A percentile compares a stretch with the other conserved stretches of the same genome.
These are phyloP conservation scores for Sphaeridia pumilis DNA, from an alignment of 2,888 invertebrate genomes.

Conservation along the genomic window DNA sequence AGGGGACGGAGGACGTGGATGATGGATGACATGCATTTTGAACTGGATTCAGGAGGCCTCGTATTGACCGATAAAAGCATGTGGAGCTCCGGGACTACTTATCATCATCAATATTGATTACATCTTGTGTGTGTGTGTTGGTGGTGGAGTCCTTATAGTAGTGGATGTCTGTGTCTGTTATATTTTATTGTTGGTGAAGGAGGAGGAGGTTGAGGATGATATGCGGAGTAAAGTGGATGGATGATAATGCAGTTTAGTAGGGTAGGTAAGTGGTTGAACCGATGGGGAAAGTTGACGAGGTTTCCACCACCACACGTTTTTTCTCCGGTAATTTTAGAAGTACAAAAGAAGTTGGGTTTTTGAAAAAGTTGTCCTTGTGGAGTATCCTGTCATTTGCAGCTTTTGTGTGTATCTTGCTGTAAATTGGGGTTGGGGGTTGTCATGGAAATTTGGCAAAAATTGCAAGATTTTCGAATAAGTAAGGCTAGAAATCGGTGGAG, in stretches of 20 bases:
- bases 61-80: slow-evolving; percentile 17
- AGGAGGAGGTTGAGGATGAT: background rate
- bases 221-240: background rate
- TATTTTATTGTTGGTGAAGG: background rate
- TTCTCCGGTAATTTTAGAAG: no score
- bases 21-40: slow-evolving; percentile 19
- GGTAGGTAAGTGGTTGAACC: background rate
- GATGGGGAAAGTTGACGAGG: background rate
- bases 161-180: background rate
- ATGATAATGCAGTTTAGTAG: no score
- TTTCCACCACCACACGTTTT: background rate
- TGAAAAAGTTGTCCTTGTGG: no score
- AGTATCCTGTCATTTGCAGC: no score
- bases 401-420: no score
- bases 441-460: no score
- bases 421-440: no score
- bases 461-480: no score
- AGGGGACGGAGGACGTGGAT: slow-evolving; percentile 4
- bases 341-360: no score
- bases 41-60: no score
- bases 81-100: background rate
- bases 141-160: background rate
- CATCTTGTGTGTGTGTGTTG: background rate
- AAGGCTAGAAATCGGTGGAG: background rate
- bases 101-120: slow-evolving; percentile 5